Evolutionary conservation across 2,797 vertebrate species (phyloP), one percentile per base, ranked within the genome.

Genomic region (Alfaro cultratus): DNA sequence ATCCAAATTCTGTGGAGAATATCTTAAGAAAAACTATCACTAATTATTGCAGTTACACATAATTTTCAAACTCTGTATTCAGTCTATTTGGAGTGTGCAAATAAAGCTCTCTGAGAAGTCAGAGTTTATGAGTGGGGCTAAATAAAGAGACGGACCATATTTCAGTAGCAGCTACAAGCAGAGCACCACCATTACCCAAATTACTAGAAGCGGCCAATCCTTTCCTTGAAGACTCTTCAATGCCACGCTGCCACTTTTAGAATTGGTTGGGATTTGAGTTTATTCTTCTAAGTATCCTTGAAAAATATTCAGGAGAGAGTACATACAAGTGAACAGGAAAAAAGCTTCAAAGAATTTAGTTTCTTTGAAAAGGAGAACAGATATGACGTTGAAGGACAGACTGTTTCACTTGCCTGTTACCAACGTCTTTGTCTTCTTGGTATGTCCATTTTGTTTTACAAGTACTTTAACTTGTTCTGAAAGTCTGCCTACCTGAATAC

Each of bases 101-200:
- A 15, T 57, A 91, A 87, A 89, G 87, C 87, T 83, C 84, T 85
- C 83, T 79, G 90, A 89, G 85, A 90, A 85, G 78, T 92, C 93
- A 90, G 87, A 94, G 93, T 95, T 93, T 91, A 92, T 74, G 93
- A 90, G 91, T 6, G 45, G 45, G 72, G 87, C 95, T 94, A 94
- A 95, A 96, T 91, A 91, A 87, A 90, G 95, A 83, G 87, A 80
- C 31, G 1, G 60, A 34, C 60, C 60, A 62, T 34, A 62, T 62
- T 62, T 62, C 60, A 34, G 8, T 34, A 18, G 60, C 60, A 64
- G 60, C 60, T 64, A 64, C 60, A 64, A 64, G 31, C 31, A 64
- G 60, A 34, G 15, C 29, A 18, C 60, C 60, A 26, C 60, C 60
- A 64, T 64, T 64, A 64, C 15, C 60, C 60, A 75, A 75, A 75